Evolutionary conservation across 2,888 invertebrate species (phyloP).

Genomic region (Girardia tigrina): DNA sequence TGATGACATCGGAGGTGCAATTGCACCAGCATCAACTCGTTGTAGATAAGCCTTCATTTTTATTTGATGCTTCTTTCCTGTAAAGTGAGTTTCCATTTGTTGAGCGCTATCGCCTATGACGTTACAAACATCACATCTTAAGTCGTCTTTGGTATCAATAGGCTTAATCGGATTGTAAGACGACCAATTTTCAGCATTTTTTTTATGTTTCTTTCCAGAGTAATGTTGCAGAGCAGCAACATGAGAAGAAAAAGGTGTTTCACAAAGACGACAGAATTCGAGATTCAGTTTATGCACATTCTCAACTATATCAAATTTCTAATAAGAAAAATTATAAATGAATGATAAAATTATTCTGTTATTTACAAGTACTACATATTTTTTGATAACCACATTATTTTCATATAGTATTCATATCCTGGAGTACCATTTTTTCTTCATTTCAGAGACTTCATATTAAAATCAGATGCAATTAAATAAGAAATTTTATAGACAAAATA

Average conservation of each 20-base stretch:
- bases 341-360: not conserved
- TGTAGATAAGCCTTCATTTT: not conserved
- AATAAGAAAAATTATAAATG: not conserved
- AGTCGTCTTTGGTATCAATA: not conserved
- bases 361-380: slow-evolving; percentile 23
- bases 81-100: not conserved
- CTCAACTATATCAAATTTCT: not conserved
- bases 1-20: not conserved
- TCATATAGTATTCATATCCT: no score
- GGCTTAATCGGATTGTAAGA: not conserved
- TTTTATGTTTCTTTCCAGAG: slow-evolving; percentile 6
- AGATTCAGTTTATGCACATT: not conserved
- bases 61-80: not conserved
- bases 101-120: not conserved
- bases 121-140: slow-evolving; percentile 1
- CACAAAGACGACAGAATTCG: not conserved
- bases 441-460: no score
- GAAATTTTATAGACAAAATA: no score
- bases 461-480: no score
- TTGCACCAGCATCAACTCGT: not conserved
- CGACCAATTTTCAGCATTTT: not conserved
- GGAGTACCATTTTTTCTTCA: no score
- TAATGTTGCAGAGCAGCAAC: not conserved
- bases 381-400: no score
- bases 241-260: not conserved